phyloP scores from a whole-genome alignment of 2,888 invertebrate genomes.

The Monochamus alternatus region DNA sequence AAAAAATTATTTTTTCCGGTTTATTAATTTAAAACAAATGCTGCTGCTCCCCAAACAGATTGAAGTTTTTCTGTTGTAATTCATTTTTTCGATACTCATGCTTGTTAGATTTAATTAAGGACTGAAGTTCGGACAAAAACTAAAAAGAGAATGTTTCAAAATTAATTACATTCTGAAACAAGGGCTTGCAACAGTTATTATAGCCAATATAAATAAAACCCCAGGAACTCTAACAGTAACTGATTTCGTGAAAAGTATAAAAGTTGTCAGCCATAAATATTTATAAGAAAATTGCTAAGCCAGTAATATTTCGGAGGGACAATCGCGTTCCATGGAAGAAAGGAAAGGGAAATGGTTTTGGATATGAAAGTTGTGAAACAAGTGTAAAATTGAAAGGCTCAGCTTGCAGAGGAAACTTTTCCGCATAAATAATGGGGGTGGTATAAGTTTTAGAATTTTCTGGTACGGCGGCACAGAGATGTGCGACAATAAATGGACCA shows the following conservation, averaged over 20 bases:
- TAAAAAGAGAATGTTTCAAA: background rate
- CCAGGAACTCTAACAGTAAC: conserved; percentile 27
- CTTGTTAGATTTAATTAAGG: no score
- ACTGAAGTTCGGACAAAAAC: background rate
- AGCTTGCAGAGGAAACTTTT: conserved; percentile 49
- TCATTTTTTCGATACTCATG: no score
- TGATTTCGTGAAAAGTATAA: conserved; percentile 43
- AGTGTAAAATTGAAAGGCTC: conserved; percentile 57
- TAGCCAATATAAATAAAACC: conserved; percentile 21
- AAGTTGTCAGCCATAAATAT: conserved; percentile 49
- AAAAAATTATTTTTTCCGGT: no score
- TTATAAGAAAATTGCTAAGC: conserved; percentile 48
- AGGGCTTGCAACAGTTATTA: background rate
- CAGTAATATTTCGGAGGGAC: conserved; percentile 42
- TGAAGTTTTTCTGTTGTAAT: no score
- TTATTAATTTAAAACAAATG: no score
- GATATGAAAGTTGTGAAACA: conserved; percentile 51
- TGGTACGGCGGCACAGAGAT: conserved; percentile 30
- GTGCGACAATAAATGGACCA: conserved; percentile 34
- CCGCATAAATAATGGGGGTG: conserved; percentile 51
- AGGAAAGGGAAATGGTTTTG: conserved; percentile 38
- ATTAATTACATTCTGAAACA: background rate
- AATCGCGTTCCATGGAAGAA: conserved; percentile 27
- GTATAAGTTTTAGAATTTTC: conserved; percentile 37
- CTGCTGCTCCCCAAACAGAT: no score